Evolutionary conservation across 2,888 invertebrate species (phyloP), one percentile per base, ranked within the genome.

Genomic region (Scaeva pyrastri): DNA sequence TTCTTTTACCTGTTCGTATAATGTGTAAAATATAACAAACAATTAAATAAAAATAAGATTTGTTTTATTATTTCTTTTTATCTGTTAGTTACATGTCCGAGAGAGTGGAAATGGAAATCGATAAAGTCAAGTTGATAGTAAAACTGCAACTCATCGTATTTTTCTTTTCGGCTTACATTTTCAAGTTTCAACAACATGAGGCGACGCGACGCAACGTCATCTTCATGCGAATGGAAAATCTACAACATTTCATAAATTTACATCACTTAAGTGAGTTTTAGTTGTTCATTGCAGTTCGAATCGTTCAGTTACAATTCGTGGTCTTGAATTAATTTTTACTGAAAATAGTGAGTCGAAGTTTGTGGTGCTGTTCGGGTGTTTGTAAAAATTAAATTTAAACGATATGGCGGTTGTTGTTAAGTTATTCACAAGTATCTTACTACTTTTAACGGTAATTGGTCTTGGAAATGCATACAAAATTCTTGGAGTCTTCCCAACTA

Each of bases 401-500:
- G 3, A 55, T 55, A 19, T 36, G 52, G 7, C 8, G 52, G 7
- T 2, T 52, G 14, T 16, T 11, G 31, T 12, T 58, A 62, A 45
- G 48, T 62, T 83, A 52, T 26, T 26, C 16, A 5, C 71, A 55
- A 43, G 41, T 71, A n/a, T 43, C 8, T 43, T 55, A 12, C 14
- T 60, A n/a, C 23, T 58, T 11, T 11, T 12, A 7, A 23, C 60
- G 1, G 2, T 48, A 2, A n/a, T 58, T n/a, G 36, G n/a, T 4
- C 21, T 48, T 19, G 73, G 19, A 48, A 36, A 60, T 14, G 12
- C 41, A 0, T 76, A 76, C 21, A 66, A 39, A 4, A 68, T 76
- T 39, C 45, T 76, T 6, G 75, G 75, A 36, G 56, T 76, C 0
- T 55, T 76, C 3, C 75, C 66, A 2, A 76, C 75, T 0, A 45